Base-by-base conservation (phyloP, 2,797 vertebrate genomes). In the Sphaeramia orbicularis region DNA sequence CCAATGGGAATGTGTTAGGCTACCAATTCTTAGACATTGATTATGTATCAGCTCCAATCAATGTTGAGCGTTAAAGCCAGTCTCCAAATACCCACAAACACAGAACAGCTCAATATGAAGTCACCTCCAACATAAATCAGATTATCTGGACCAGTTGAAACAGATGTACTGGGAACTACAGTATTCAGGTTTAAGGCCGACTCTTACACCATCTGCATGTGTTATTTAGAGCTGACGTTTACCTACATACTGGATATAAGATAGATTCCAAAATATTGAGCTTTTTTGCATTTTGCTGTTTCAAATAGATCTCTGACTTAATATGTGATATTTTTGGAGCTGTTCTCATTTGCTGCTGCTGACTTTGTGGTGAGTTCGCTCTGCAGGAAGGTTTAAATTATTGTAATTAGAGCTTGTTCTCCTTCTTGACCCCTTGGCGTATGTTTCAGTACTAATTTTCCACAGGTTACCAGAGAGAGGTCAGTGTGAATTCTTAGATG, bases 41-140 rank as follows among this genome's bases (percentile, higher is more conserved):
- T 81, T 73, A 79, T 40, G 35, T 70, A 71, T 74, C 75, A 58
- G 19, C 27, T 61, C 21, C 14, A 49, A 70, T 80, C 74, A 42
- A 67, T 79, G 19, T 3, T 16, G 36, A 42, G 32, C 13, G 35
- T 52, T 65, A 74, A 76, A 76, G 56, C 68, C 47, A 36, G 65
- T 57, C 18, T 71, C 24, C 12, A 54, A 57, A 65, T 41, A 57
- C 51, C 41, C 18, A 6, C 32, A 61, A 66, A 57, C 27, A 45
- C 21, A 14, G 14, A 59, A 21, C 8, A 0, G 50, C 14, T 61
- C 51, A 36, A 51, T 56, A 40, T 15, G 14, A 71, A 59, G 36
- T 67, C 40, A 49, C 12, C 11, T 54, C 48, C 27, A 63, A 42
- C 38, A 38, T 53, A 21, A 64, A 48, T 56, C 45, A 35, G 35